Evolutionary conservation across 1,140 invertebrate species (phyloP).

Genomic region (Procambarus virginalis): DNA sequence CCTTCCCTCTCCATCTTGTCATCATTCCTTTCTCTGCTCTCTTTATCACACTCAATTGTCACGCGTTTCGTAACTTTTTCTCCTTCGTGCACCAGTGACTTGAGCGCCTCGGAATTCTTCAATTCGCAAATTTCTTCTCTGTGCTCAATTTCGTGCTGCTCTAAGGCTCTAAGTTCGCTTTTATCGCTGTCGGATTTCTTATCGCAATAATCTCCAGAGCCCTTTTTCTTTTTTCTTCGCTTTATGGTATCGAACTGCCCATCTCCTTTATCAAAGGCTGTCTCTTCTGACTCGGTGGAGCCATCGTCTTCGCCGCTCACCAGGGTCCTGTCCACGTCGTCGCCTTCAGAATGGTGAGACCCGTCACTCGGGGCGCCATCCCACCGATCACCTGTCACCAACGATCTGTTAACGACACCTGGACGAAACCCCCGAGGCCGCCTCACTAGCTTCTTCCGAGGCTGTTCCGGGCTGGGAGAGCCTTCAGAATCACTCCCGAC

Average conservation of each 20-base stretch:
- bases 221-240: constrained; percentile 82
- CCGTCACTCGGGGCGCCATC: constrained; percentile 63
- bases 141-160: constrained; percentile 59
- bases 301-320: constrained; percentile 81
- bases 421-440: constrained; percentile 80
- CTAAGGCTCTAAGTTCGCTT: constrained; percentile 55
- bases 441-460: constrained; percentile 82
- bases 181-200: constrained; percentile 70
- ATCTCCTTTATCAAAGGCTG: constrained; percentile 80
- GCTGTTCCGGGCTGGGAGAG: constrained; percentile 87
- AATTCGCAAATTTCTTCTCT: constrained; percentile 60
- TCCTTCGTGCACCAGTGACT: constrained; percentile 53
- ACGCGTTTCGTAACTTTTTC: constrained; percentile 63
- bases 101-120: constrained; percentile 49
- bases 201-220: constrained; percentile 61
- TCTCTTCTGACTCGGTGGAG: constrained; percentile 79
- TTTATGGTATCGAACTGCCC: constrained; percentile 88
- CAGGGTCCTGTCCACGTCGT: constrained; percentile 74
- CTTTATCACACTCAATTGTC: constrained; percentile 57
- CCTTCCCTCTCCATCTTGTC: constrained; percentile 59
- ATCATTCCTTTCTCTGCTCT: constrained; percentile 42
- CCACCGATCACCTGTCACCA: constrained; percentile 47
- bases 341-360: constrained; percentile 67
- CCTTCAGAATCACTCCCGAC: constrained; percentile 89
- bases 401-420: constrained; percentile 48